phyloP scores from a whole-genome alignment of 37 sponge, comb jelly and placozoan genomes.

The Spongilla lacustris region DNA sequence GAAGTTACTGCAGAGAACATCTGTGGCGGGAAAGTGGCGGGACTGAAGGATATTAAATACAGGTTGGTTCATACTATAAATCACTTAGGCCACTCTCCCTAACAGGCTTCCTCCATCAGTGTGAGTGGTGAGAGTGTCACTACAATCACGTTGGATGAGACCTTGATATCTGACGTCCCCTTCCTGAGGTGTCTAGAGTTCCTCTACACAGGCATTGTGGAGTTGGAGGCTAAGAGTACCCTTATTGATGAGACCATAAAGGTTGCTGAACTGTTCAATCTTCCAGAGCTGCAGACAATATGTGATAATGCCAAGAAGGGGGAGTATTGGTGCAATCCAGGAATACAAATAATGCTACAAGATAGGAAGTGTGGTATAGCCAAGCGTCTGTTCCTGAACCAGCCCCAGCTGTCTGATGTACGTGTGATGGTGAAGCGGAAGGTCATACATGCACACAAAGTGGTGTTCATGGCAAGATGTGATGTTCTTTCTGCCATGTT shows the following conservation, averaged over 20 bases:
- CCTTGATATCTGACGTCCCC: conserved; percentile 29
- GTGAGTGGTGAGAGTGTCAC: conserved; percentile 7
- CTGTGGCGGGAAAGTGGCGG: conserved; percentile 55
- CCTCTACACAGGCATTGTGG: conserved; percentile 80
- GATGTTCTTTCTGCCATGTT: conserved; percentile 90
- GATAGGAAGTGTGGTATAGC: conserved; percentile 70
- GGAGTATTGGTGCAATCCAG: conserved; percentile 58
- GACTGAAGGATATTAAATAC: conserved; percentile 31
- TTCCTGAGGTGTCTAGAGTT: conserved; percentile 65
- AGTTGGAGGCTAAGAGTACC: conserved; percentile 58
- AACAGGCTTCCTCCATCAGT: background rate
- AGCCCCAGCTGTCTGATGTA: conserved; percentile 71
- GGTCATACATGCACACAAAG: conserved; percentile 65
- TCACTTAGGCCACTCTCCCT: too few relatives aligned
- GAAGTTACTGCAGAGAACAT: conserved; percentile 26
- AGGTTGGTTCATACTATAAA: conserved; percentile 22
- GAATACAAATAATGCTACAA: conserved; percentile 85
- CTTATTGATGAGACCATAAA: conserved; percentile 50
- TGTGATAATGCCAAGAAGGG: conserved; percentile 70
- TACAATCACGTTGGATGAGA: conserved; percentile 58
- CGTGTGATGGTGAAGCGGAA: conserved; percentile 61
- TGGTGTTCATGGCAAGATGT: conserved; percentile 73
- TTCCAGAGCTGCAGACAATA: conserved; percentile 74
- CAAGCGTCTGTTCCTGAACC: conserved; percentile 78
- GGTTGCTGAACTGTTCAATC: conserved; percentile 64